Evolutionary conservation across 2,797 vertebrate genomes (phyloP).

Genomic region (Smutsia temminckii): DNA sequence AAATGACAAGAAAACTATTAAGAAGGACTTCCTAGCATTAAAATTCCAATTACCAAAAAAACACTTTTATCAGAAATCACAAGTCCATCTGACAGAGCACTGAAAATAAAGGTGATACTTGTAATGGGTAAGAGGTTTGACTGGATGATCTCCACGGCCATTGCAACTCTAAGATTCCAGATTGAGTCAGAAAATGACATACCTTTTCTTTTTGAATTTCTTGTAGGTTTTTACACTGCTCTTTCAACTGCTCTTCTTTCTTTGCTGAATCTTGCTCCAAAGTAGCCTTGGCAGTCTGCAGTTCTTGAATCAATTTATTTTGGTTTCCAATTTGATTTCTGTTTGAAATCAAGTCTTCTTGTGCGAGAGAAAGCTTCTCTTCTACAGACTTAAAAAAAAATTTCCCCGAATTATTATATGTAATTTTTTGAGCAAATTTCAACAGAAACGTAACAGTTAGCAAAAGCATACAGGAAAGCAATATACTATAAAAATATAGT

Average conservation of each 20-base stretch:
- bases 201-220: constrained; percentile 93
- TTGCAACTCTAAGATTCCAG: background rate
- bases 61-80: background rate
- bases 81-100: background rate
- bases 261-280: constrained; percentile 90
- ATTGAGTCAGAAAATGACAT: constrained; percentile 43
- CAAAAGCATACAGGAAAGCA: constrained; percentile 16
- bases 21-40: background rate
- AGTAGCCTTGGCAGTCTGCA: constrained; percentile 83
- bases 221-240: constrained; percentile 88
- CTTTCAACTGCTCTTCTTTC: constrained; percentile 88
- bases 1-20: background rate
- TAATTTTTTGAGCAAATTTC: constrained; percentile 8
- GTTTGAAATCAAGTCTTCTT: constrained; percentile 94
- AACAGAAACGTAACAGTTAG: constrained; percentile 45
- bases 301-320: constrained; percentile 91
- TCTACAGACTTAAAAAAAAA: constrained; percentile 88
- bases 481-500: background rate
- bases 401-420: constrained; percentile 51
- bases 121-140: background rate
- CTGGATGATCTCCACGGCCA: background rate
- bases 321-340: constrained; percentile 90
- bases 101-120: background rate
- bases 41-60: background rate
- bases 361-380: constrained; percentile 91